phyloP scores from a whole-genome alignment of 2,888 invertebrate species.

The Agrilus biguttatus region DNA sequence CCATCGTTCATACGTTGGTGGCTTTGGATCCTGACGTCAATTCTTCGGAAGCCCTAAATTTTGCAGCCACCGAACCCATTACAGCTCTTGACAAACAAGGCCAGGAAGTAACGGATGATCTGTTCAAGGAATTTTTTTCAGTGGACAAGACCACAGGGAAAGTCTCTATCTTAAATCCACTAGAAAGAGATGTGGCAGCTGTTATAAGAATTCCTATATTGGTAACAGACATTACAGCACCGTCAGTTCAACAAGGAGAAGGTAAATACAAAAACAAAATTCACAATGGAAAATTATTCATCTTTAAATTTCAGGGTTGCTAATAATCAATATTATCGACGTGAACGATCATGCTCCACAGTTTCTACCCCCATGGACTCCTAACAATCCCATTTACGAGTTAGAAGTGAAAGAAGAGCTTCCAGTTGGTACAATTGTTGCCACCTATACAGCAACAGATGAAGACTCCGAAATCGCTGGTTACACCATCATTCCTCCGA shows the following conservation, averaged over 20 bases:
- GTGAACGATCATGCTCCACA: slow-evolving; percentile 56
- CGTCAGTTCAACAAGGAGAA: slow-evolving; percentile 58
- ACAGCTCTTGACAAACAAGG: slow-evolving; percentile 74
- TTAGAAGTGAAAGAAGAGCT: slow-evolving; percentile 69
- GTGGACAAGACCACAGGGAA: slow-evolving; percentile 45
- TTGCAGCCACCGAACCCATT: slow-evolving; percentile 52
- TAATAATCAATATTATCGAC: slow-evolving; percentile 55
- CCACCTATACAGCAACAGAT: slow-evolving; percentile 66
- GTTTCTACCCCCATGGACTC: slow-evolving; percentile 60
- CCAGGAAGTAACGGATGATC: slow-evolving; percentile 42
- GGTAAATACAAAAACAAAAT: slow-evolving; percentile 33
- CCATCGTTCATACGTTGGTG: slow-evolving; percentile 52
- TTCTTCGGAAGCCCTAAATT: slow-evolving; percentile 51
- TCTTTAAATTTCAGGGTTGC: slow-evolving; percentile 33
- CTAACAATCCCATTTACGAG: slow-evolving; percentile 44
- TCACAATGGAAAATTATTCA: not conserved
- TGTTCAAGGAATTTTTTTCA: slow-evolving; percentile 48
- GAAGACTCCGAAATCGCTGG: slow-evolving; percentile 69
- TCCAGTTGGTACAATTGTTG: slow-evolving; percentile 61
- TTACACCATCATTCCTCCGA: slow-evolving; percentile 54
- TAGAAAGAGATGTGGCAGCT: slow-evolving; percentile 56
- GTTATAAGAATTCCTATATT: slow-evolving; percentile 64
- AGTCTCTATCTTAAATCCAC: slow-evolving; percentile 46
- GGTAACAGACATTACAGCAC: slow-evolving; percentile 71
- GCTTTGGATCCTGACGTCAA: slow-evolving; percentile 71